Percentiles rank a stretch among this genome's conserved stretches.
These are phyloP conservation scores for Scleropages formosus DNA, from an alignment of 2,797 vertebrate species.

Conservation along the genomic window DNA sequence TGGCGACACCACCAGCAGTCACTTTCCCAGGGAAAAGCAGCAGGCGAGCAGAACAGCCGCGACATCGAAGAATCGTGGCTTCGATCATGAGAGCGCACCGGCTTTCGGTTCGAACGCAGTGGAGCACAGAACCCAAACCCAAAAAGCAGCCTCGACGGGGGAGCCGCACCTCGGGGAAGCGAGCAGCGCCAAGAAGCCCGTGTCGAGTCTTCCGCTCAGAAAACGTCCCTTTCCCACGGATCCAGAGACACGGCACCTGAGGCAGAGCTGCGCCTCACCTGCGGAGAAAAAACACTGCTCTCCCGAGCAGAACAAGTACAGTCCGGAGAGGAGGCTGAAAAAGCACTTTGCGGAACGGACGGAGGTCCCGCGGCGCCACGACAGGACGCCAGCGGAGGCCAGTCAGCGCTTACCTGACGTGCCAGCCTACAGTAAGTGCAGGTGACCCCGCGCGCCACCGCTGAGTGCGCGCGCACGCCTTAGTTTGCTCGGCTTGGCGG, in stretches of 20 bases:
- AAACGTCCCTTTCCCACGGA: slow-evolving; percentile 62
- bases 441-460: no score
- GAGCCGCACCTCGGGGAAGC: slow-evolving; percentile 11
- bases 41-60: no score
- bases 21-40: neutral
- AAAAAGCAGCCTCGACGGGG: neutral
- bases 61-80: no score
- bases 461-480: no score
- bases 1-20: slow-evolving; percentile 35
- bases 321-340: neutral
- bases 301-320: neutral
- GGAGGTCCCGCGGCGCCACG: slow-evolving; percentile 14
- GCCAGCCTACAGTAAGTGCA: neutral
- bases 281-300: neutral
- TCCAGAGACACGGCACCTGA: slow-evolving; percentile 42
- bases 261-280: neutral
- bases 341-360: neutral
- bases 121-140: no score
- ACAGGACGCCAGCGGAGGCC: slow-evolving; percentile 11
- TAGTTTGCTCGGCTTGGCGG: no score
- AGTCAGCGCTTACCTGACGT: slow-evolving; percentile 13
- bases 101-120: slow-evolving; percentile 13
- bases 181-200: slow-evolving; percentile 33
- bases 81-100: neutral
- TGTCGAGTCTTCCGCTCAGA: slow-evolving; percentile 66